These are phyloP conservation scores for Serinus canaria DNA, from an alignment of 2,113 vertebrate species.

Conservation along the genomic window DNA sequence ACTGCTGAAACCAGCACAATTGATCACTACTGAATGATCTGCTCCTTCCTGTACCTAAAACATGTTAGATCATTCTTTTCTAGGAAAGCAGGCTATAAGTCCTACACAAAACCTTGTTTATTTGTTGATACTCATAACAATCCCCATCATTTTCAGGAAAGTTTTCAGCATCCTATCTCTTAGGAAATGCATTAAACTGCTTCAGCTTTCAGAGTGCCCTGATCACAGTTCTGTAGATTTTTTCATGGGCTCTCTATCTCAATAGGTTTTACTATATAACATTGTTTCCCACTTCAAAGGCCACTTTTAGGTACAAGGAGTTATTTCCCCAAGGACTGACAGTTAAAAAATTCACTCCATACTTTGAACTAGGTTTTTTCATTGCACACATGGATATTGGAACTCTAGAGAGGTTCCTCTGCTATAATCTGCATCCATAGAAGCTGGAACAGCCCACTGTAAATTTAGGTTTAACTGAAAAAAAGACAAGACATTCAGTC, in stretches of 20 bases:
- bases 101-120: neutral
- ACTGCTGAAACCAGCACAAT: neutral
- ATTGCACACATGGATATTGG: neutral
- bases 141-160: neutral
- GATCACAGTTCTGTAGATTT: neutral
- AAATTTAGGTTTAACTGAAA: neutral
- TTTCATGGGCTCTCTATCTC: neutral
- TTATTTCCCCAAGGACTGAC: neutral
- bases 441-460: neutral
- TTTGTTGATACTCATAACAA: neutral
- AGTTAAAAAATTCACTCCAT: neutral
- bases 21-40: neutral
- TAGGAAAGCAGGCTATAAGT: neutral
- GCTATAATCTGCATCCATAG: neutral
- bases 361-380: neutral
- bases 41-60: neutral
- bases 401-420: neutral
- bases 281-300: neutral
- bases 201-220: neutral
- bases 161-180: neutral
- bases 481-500: neutral
- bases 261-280: neutral
- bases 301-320: neutral
- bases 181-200: neutral
- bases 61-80: neutral